Percentiles rank a stretch among this genome's conserved stretches.
Evolutionary conservation across 2,888 invertebrate species (phyloP).

Genomic region (Lamellibrachia columna): DNA sequence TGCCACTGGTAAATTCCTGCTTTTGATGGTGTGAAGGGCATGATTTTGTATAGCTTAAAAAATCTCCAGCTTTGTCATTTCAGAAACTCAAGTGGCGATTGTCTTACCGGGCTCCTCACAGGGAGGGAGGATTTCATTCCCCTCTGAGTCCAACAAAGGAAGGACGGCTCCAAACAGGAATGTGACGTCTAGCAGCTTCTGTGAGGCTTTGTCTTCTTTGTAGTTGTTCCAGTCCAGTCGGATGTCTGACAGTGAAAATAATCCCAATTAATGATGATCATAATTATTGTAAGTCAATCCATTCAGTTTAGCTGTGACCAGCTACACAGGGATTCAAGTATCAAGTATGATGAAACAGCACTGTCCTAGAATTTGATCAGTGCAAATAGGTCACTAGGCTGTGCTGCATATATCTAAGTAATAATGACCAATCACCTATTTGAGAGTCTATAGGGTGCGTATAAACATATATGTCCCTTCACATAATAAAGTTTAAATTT

Average conservation of each 20-base stretch:
- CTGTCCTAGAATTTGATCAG: background rate
- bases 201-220: conserved; percentile 46
- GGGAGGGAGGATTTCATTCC: conserved; percentile 49
- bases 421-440: too few relatives aligned
- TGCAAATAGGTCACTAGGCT: background rate
- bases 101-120: conserved; percentile 13
- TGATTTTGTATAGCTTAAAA: too few relatives aligned
- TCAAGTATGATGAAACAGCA: background rate
- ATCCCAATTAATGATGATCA: background rate
- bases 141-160: conserved; percentile 53
- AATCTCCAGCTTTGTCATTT: too few relatives aligned
- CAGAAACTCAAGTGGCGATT: background rate
- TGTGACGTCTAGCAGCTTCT: conserved; percentile 57
- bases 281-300: background rate
- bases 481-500: too few relatives aligned
- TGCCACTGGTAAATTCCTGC: too few relatives aligned
- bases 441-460: too few relatives aligned
- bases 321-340: background rate
- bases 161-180: conserved; percentile 56
- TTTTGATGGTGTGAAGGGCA: too few relatives aligned
- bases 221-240: conserved; percentile 61
- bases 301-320: background rate
- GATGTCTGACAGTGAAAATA: conserved; percentile 50
- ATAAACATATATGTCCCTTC: too few relatives aligned
- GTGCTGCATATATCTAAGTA: too few relatives aligned